Evolutionary conservation across 2,888 invertebrate genomes (phyloP).

Genomic region (Metallyticus violacea): DNA sequence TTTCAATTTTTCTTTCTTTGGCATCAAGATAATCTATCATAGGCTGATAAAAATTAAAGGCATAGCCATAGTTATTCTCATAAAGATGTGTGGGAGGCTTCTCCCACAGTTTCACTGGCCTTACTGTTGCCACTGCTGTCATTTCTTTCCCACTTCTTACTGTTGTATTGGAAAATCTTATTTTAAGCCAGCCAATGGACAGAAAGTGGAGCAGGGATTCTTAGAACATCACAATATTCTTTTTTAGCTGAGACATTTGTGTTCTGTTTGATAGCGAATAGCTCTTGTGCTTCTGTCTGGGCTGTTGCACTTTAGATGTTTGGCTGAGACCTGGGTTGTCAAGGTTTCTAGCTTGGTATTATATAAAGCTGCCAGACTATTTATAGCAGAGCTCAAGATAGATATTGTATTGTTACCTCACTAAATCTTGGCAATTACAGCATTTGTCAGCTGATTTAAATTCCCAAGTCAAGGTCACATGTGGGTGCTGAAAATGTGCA

Average conservation of each 20-base stretch:
- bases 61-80: constrained; percentile 80
- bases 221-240: neutral
- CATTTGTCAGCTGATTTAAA: neutral
- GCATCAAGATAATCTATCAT: constrained; percentile 82
- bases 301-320: constrained; percentile 10
- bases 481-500: neutral
- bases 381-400: constrained; percentile 34
- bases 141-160: neutral
- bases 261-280: neutral
- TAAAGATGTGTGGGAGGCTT: constrained; percentile 66
- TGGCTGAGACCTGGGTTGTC: neutral
- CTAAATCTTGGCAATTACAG: neutral
- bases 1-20: constrained; percentile 57
- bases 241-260: neutral
- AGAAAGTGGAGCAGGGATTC: neutral
- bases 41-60: constrained; percentile 81
- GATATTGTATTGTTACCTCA: neutral
- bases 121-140: neutral
- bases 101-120: constrained; percentile 46
- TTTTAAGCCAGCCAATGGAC: neutral
- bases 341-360: neutral
- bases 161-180: neutral
- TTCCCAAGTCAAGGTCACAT: neutral
- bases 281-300: neutral
- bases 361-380: constrained; percentile 18